phyloP scores from a whole-genome alignment of 2,888 invertebrate species.

The Apomyelois bistriatella region DNA sequence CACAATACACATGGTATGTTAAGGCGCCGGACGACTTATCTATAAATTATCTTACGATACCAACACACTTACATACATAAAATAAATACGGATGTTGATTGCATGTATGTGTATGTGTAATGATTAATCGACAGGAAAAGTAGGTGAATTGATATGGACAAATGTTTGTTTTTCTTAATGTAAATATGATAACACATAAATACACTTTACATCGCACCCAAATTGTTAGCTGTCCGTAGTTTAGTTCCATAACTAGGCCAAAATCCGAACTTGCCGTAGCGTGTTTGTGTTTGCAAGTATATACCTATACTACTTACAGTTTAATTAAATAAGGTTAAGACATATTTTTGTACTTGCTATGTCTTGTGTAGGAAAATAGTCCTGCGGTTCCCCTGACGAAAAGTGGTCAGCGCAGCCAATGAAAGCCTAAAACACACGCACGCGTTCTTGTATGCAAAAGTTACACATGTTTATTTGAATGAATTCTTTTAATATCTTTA shows the following conservation, averaged over 20 bases:
- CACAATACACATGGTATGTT: not conserved
- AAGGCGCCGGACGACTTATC: constrained; percentile 9
- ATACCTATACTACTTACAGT: too few species aligned
- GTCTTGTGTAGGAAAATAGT: too few species aligned
- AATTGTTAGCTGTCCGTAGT: not conserved
- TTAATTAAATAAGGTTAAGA: too few species aligned
- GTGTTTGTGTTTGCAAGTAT: too few species aligned
- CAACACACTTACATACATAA: not conserved
- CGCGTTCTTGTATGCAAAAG: too few species aligned
- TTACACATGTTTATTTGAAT: too few species aligned
- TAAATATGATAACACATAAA: not conserved
- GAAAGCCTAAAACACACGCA: too few species aligned
- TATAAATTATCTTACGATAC: not conserved
- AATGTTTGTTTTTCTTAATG: not conserved
- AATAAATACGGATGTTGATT: not conserved
- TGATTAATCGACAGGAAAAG: constrained; percentile 6
- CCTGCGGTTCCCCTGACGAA: too few species aligned
- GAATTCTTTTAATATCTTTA: too few species aligned
- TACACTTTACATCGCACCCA: not conserved
- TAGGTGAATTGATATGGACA: not conserved
- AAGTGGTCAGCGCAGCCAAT: too few species aligned
- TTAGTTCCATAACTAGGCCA: not conserved
- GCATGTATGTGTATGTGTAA: not conserved
- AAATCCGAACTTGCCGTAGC: too few species aligned
- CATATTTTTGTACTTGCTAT: too few species aligned